A percentile compares a stretch with the other conserved stretches of the same genome.
Evolutionary conservation across 2,113 vertebrate species (phyloP).

Genomic region (Pedetes capensis): DNA sequence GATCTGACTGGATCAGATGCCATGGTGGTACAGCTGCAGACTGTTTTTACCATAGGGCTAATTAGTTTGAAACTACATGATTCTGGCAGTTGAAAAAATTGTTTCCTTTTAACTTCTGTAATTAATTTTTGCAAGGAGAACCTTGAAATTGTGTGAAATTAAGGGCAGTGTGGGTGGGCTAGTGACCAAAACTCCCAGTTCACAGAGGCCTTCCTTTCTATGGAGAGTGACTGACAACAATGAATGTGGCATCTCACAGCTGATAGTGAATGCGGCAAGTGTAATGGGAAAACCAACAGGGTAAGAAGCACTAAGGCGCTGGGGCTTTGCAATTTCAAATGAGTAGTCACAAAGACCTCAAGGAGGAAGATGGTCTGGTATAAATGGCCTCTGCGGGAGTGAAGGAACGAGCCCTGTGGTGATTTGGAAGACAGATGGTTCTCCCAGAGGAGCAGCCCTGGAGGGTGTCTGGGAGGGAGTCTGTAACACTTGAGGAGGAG

Average conservation of each 20-base stretch:
- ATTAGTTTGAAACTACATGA: conserved; percentile 12
- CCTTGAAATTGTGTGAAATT: not conserved
- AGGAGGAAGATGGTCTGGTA: not conserved
- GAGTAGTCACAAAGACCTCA: not conserved
- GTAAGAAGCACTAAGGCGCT: not conserved
- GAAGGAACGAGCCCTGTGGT: not conserved
- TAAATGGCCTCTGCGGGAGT: too few relatives aligned
- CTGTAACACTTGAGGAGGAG: not conserved
- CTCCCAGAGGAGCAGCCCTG: not conserved
- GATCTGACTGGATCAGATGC: too few relatives aligned
- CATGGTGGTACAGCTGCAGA: too few relatives aligned
- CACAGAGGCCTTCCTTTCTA: not conserved
- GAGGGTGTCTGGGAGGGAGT: not conserved
- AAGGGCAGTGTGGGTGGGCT: not conserved
- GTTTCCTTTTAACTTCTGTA: not conserved
- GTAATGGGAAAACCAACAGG: not conserved
- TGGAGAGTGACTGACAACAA: too few relatives aligned
- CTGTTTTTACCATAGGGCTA: not conserved
- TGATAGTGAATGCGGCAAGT: not conserved
- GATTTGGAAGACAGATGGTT: not conserved
- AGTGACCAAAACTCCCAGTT: not conserved
- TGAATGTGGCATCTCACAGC: not conserved
- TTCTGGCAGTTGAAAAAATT: conserved; percentile 23
- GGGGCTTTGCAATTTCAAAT: not conserved
- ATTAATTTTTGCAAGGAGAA: not conserved